Conservation (phyloP, 2,797 vertebrate genomes). For the Okamejei kenojei region DNA sequence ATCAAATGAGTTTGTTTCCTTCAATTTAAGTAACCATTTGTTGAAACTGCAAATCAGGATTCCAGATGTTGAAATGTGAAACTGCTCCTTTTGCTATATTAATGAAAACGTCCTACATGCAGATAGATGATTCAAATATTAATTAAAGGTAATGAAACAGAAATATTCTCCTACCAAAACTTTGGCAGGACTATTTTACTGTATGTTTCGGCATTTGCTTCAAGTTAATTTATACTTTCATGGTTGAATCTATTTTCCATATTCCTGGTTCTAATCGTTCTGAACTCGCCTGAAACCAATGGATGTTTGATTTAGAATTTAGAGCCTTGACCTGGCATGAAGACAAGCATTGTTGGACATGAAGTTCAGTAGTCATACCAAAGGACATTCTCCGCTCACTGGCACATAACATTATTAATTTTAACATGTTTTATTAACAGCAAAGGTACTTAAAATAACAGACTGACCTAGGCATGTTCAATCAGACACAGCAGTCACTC, state of each 20-base stretch:
- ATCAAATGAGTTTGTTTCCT: not conserved
- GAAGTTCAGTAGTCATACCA: constrained; percentile 22
- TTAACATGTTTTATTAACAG: constrained; percentile 37
- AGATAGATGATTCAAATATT: not conserved
- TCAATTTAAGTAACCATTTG: not conserved
- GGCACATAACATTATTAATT: constrained; percentile 32
- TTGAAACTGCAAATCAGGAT: not conserved
- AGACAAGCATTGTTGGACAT: constrained; percentile 24
- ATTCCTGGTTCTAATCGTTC: constrained; percentile 30
- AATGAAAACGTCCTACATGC: not conserved
- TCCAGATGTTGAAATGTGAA: not conserved
- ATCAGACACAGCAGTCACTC: not conserved
- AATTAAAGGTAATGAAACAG: not conserved
- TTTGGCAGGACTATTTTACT: not conserved
- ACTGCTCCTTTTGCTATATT: not conserved
- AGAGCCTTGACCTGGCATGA: constrained; percentile 34
- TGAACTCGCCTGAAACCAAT: not conserved
- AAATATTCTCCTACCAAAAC: not conserved
- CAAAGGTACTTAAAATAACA: constrained; percentile 29
- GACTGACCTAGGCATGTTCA: constrained; percentile 13
- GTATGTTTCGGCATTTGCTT: not conserved
- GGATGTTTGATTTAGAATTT: constrained; percentile 34
- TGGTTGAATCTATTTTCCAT: constrained; percentile 4
- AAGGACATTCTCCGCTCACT: not conserved
- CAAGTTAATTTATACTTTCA: not conserved